These are phyloP conservation scores for Fratercula arctica DNA, from an alignment of 2,797 vertebrate species.

Conservation along the genomic window DNA sequence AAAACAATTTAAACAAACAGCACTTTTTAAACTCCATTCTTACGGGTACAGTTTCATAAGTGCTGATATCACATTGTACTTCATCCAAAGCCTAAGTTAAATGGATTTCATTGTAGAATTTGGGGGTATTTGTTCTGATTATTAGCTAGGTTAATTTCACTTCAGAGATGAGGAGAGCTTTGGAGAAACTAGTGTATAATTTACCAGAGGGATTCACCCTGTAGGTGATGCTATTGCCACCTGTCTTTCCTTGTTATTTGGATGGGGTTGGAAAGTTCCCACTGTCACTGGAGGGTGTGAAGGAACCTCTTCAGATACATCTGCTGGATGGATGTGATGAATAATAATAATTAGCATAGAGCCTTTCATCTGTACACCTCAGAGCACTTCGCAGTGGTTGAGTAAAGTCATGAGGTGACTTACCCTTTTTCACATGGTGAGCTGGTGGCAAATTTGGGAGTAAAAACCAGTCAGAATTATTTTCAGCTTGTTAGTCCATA, in stretches of 20 bases:
- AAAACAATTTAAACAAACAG: background rate
- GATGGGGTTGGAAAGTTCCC: background rate
- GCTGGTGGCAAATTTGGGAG: background rate
- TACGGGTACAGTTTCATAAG: accelerated
- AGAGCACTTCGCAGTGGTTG: background rate
- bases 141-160: background rate
- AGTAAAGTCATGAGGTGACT: background rate
- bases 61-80: background rate
- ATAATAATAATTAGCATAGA: background rate
- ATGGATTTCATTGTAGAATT: background rate
- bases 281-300: background rate
- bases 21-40: background rate
- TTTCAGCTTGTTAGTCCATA: background rate
- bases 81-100: background rate
- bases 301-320: background rate
- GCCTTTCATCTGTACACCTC: background rate
- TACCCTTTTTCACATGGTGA: background rate
- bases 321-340: background rate
- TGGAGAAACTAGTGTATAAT: background rate
- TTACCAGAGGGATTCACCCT: background rate
- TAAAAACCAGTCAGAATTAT: background rate
- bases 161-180: background rate
- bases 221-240: background rate
- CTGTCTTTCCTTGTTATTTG: background rate
- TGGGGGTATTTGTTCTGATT: background rate